A percentile compares a stretch with the other conserved stretches of the same genome.
Evolutionary conservation across 1,140 invertebrate genomes (phyloP).

Genomic region (Drosophila leontia): DNA sequence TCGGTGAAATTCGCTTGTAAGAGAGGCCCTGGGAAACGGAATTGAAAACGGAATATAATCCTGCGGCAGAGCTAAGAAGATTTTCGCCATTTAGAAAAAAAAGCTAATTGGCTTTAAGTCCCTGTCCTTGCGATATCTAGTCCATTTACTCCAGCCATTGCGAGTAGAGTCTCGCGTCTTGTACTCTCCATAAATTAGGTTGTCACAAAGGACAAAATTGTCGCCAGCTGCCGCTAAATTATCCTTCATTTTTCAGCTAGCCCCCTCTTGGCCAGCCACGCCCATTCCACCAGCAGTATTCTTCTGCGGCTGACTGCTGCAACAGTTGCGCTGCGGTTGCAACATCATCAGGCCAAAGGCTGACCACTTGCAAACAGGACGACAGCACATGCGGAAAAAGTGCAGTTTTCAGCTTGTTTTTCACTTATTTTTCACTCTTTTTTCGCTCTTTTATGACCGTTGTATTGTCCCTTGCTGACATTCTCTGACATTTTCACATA

Average conservation of each 20-base stretch:
- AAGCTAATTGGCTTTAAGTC: conserved; percentile 8
- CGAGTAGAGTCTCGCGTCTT: conserved; percentile 21
- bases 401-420: conserved; percentile 24
- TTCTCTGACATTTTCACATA: conserved; percentile 54
- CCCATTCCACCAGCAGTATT: conserved; percentile 1
- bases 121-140: not conserved
- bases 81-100: conserved; percentile 19
- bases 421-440: conserved; percentile 2
- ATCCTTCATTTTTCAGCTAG: conserved; percentile 40
- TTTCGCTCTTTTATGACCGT: conserved; percentile 10
- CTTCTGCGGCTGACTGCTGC: conserved; percentile 21
- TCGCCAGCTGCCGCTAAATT: conserved; percentile 37
- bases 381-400: conserved; percentile 36
- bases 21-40: not conserved
- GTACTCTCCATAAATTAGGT: conserved; percentile 24
- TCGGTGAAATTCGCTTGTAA: conserved; percentile 37
- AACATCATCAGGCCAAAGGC: conserved; percentile 6
- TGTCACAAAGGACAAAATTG: conserved; percentile 16
- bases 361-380: not conserved
- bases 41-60: conserved; percentile 23
- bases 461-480: conserved; percentile 61
- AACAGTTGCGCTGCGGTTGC: conserved; percentile 58
- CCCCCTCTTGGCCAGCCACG: conserved; percentile 39
- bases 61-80: conserved; percentile 10
- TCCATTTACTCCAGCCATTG: not conserved